Evolutionary conservation across 2,888 invertebrate species (phyloP).

Genomic region (Plutella xylostella): DNA sequence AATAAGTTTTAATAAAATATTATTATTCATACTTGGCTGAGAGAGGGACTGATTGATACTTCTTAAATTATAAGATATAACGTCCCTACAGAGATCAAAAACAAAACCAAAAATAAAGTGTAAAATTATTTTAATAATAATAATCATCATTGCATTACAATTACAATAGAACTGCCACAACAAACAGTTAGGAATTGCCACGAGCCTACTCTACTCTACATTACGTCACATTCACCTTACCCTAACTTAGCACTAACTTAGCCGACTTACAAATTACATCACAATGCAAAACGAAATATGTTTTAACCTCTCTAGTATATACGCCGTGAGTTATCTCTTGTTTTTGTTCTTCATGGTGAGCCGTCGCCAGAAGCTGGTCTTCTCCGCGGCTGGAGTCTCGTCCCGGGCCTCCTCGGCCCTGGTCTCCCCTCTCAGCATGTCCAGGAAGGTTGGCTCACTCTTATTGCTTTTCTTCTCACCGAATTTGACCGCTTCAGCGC

Average conservation of each 20-base stretch:
- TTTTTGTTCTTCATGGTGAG: slow-evolving; percentile 77
- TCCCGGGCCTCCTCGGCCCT: slow-evolving; percentile 53
- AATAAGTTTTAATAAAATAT: background rate
- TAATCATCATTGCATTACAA: slow-evolving; percentile 37
- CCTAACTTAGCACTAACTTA: slow-evolving; percentile 35
- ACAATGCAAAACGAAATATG: slow-evolving; percentile 65
- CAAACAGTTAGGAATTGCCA: slow-evolving; percentile 48
- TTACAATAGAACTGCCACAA: slow-evolving; percentile 53
- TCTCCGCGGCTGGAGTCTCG: slow-evolving; percentile 64
- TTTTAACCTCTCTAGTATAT: slow-evolving; percentile 19
- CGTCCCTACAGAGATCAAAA: background rate
- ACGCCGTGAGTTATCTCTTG: slow-evolving; percentile 66
- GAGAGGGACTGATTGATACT: background rate
- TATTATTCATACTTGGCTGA: background rate
- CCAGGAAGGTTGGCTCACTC: slow-evolving; percentile 74
- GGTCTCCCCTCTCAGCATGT: slow-evolving; percentile 75
- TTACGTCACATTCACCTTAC: slow-evolving; percentile 7
- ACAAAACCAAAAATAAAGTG: slow-evolving; percentile 29
- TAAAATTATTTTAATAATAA: slow-evolving; percentile 52
- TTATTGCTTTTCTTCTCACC: slow-evolving; percentile 63
- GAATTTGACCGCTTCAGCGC: slow-evolving; percentile 76
- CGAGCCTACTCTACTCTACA: slow-evolving; percentile 34
- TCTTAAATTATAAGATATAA: background rate
- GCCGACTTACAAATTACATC: slow-evolving; percentile 62
- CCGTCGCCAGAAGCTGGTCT: slow-evolving; percentile 76